Evolutionary conservation across 2,113 vertebrate genomes (phyloP), one percentile per base, ranked within the genome.

Genomic region (Alces alces): DNA sequence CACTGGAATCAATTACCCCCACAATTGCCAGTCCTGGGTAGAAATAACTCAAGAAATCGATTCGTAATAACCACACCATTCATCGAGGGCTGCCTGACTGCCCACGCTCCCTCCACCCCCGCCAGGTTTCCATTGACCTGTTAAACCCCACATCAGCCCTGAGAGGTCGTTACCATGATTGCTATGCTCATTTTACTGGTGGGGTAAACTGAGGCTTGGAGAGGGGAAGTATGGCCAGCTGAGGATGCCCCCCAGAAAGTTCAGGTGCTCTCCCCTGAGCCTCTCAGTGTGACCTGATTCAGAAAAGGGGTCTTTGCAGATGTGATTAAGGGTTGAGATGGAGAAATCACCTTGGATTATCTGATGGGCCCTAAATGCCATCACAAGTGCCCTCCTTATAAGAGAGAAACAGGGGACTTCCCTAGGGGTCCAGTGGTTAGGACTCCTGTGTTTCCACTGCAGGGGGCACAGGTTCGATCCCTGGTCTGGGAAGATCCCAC

Each of bases 31-130:
- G 83, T 5, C 21, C 92, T 30, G 83, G 61, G 80, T 47, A 96
- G 97, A 96, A 96, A 93, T 66, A 79, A 97, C 93, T 93, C 79
- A 76, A 45, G 90, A 43, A 95, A 90, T 90, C 8, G 1, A 76
- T 91, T 86, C 70, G 5, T 61, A n/a, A 60, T 70, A 70, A 79
- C 93, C 6, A 2, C 7, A 0, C 76, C 82, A n/a, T 79, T 79
- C 89, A 93, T 23, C 0, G 5, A 57, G 28, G 45, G 87, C 91
- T 61, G 92, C 70, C 79, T 27, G 43, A 28, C 61, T 11, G 57
- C 55, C 47, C 9, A 11, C 2, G 36, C 0, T 4, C 10, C 3
- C 80, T 1, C 66, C 12, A 12, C 4, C 21, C 66, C 0, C 0
- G 89, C 70, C 70, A 45, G 19, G 10, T 50, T 82, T 8, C 7